Base-by-base conservation (phyloP, 2,888 invertebrate species). In the Cheilosia scutellata region DNA sequence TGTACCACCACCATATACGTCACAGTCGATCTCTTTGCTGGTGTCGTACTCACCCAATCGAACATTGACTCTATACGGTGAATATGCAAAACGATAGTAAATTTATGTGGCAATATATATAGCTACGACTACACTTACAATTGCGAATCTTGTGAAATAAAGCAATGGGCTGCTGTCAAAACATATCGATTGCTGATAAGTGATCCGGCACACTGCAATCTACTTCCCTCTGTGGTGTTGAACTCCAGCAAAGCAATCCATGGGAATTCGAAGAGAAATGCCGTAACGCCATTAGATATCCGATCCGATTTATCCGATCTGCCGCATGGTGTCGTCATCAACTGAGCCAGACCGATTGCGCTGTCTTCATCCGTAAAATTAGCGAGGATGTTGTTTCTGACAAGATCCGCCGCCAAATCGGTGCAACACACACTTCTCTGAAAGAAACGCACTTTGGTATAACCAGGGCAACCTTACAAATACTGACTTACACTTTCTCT, bases 141-240 rank as follows among this genome's bases (percentile, higher is more conserved):
- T 57, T 68, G 62, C 16, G 76, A 37, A 49, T 66, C 76, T n/a
- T 55, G 13, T 11, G 57, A 9, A 5, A n/a, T 37, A n/a, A 86
- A 63, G 47, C 86, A 86, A 37, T 86, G 86, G n/a, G 86, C 86
- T n/a, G 86, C 82, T 1, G 86, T 82, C 53, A 86, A 60, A 33
- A 86, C 62, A 51, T 86, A 86, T 51, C 68, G 71, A 58, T 82
- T 72, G 47, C 42, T 86, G 29, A 86, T 86, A 44, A 86, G 27
- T 33, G 86, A 82, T 9, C 86, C 86, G 16, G 60, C 66, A 7
- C 84, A 86, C 11, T 66, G 16, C 44, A 86, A 86, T 31, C 37
- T 42, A 4, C 70, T 71, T 7, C 76, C 82, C 42, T 16, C 16
- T 1, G 58, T 40, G 25, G 66, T 86, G 72, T 58, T 82, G 20